These are phyloP conservation scores for Pogoniulus pusillus DNA, from an alignment of 2,797 vertebrate species.

Conservation along the genomic window DNA sequence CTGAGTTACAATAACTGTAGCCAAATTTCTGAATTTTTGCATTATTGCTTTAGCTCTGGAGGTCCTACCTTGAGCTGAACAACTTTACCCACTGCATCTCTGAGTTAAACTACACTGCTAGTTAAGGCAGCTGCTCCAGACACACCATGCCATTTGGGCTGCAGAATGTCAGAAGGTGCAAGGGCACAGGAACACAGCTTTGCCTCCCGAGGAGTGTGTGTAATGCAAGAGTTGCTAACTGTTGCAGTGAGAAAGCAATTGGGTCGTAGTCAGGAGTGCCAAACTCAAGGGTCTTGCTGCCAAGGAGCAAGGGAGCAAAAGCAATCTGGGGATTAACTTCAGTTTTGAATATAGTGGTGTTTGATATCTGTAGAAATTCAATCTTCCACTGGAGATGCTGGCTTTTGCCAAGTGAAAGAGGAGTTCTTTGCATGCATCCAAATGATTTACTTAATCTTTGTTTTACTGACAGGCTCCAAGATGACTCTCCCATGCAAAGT, in stretches of 20 bases:
- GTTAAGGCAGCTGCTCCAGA: not conserved
- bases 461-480: slow-evolving; percentile 78
- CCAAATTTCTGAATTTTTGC: not conserved
- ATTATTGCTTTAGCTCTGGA: not conserved
- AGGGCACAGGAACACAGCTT: not conserved
- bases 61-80: not conserved
- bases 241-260: not conserved
- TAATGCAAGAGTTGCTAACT: not conserved
- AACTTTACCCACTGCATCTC: not conserved
- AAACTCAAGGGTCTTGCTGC: not conserved
- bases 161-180: not conserved
- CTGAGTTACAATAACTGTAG: not conserved
- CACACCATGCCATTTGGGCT: not conserved
- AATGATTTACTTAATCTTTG: not conserved
- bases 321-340: not conserved
- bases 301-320: not conserved
- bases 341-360: not conserved
- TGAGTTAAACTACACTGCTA: not conserved
- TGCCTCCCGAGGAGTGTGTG: not conserved
- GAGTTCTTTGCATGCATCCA: not conserved
- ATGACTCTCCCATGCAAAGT: slow-evolving; percentile 85
- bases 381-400: not conserved
- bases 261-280: not conserved
- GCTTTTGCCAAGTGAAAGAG: not conserved
- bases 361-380: not conserved